phyloP scores from a whole-genome alignment of 1,140 invertebrate species.

The Achatina immaculata region DNA sequence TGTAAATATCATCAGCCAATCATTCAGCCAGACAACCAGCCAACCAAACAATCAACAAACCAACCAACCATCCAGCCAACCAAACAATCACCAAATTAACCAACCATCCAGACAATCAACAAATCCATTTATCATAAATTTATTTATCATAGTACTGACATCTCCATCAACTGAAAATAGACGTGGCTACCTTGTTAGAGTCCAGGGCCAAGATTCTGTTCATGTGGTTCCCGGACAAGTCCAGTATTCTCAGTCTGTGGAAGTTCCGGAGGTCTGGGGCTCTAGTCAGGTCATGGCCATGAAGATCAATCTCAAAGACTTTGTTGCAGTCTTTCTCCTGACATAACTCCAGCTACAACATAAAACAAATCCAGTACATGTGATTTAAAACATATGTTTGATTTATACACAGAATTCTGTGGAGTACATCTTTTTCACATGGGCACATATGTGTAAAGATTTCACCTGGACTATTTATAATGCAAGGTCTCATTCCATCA shows the following conservation, averaged over 20 bases:
- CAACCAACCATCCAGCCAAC: too few relatives aligned
- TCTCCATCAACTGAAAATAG: not conserved
- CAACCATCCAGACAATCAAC: too few relatives aligned
- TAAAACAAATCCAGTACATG: not conserved
- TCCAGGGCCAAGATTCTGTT: constrained; percentile 59
- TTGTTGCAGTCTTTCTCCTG: constrained; percentile 56
- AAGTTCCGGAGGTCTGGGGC: constrained; percentile 60
- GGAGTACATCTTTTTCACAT: not conserved
- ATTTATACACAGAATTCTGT: not conserved
- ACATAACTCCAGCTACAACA: constrained; percentile 49
- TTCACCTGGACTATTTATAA: not conserved
- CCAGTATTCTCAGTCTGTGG: constrained; percentile 59
- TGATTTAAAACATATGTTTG: not conserved
- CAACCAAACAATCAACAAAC: too few relatives aligned
- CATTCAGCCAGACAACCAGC: too few relatives aligned
- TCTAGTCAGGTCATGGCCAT: constrained; percentile 53
- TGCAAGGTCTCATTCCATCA: too few relatives aligned
- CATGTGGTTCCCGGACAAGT: constrained; percentile 67
- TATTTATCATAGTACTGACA: not conserved
- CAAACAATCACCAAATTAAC: too few relatives aligned
- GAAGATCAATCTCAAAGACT: constrained; percentile 62
- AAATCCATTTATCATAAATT: not conserved
- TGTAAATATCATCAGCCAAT: too few relatives aligned
- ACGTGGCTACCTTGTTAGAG: constrained; percentile 46
- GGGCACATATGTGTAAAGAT: not conserved